These are phyloP conservation scores for Trichopria drosophilae DNA, from an alignment of 2,888 invertebrate species.

Conservation along the genomic window DNA sequence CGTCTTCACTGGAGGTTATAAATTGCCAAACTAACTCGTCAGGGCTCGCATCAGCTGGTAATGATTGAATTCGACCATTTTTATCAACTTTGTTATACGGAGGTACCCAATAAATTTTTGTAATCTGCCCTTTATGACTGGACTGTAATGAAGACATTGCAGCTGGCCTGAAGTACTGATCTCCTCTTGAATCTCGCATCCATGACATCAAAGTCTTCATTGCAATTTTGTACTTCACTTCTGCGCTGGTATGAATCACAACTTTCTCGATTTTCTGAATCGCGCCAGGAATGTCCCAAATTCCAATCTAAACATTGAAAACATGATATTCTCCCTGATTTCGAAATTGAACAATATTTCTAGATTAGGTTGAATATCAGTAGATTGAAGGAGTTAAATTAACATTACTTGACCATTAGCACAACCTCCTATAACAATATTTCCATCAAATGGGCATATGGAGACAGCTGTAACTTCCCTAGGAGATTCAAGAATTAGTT, in stretches of 20 bases:
- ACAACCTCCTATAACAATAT: conserved; percentile 72
- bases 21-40: conserved; percentile 64
- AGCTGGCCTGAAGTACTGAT: conserved; percentile 63
- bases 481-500: conserved; percentile 69
- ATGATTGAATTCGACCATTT: conserved; percentile 63
- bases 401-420: conserved; percentile 64
- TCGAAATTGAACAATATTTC: not conserved
- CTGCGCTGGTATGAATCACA: conserved; percentile 65
- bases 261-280: conserved; percentile 67
- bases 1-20: conserved; percentile 69
- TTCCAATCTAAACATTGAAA: conserved; percentile 59
- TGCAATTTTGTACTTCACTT: conserved; percentile 66
- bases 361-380: not conserved
- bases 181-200: conserved; percentile 69
- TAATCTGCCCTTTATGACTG: conserved; percentile 69
- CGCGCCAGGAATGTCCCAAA: conserved; percentile 72
- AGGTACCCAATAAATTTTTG: conserved; percentile 71
- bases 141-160: conserved; percentile 66
- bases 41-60: conserved; percentile 49
- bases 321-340: no score
- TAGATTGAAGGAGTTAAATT: not conserved
- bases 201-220: conserved; percentile 69
- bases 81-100: conserved; percentile 64
- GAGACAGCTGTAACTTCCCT: conserved; percentile 69
- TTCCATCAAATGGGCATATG: conserved; percentile 72